These are phyloP conservation scores for Noturus placidus DNA, from an alignment of 2,113 vertebrate species.

Conservation along the genomic window DNA sequence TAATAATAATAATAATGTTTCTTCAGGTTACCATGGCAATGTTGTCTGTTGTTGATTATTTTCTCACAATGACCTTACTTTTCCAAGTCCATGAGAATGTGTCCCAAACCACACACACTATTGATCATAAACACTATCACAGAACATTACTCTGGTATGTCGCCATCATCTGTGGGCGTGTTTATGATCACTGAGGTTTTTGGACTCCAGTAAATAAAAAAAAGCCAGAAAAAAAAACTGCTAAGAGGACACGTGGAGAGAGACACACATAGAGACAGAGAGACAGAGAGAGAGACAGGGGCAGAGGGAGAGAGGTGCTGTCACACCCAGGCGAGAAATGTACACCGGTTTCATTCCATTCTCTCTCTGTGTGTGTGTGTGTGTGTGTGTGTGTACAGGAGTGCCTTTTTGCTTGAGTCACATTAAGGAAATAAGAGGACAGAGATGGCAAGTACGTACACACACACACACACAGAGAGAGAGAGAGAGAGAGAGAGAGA, in stretches of 20 bases:
- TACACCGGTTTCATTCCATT: slow-evolving; percentile 54
- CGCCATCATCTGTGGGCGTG: background rate
- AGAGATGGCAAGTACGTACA: slow-evolving; percentile 5
- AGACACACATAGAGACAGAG: background rate
- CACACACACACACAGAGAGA: background rate
- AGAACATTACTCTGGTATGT: background rate
- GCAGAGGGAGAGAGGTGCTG: background rate
- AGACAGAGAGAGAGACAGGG: background rate
- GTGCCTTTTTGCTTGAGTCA: slow-evolving; percentile 1
- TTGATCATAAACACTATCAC: background rate
- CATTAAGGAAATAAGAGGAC: background rate
- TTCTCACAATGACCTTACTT: background rate
- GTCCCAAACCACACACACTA: background rate
- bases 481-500: too few relatives aligned
- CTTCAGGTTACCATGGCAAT: background rate
- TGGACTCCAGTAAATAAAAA: background rate
- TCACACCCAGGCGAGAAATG: slow-evolving; percentile 56
- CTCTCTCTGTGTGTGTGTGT: slow-evolving; percentile 33
- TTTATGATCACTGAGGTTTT: background rate
- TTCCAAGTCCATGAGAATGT: background rate
- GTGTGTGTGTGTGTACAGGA: background rate
- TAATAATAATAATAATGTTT: background rate
- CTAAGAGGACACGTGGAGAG: background rate
- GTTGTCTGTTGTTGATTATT: background rate
- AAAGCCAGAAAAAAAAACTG: background rate